Evolutionary conservation across 2,888 invertebrate genomes (phyloP).

Genomic region (Sinodicranocentrus sp.): DNA sequence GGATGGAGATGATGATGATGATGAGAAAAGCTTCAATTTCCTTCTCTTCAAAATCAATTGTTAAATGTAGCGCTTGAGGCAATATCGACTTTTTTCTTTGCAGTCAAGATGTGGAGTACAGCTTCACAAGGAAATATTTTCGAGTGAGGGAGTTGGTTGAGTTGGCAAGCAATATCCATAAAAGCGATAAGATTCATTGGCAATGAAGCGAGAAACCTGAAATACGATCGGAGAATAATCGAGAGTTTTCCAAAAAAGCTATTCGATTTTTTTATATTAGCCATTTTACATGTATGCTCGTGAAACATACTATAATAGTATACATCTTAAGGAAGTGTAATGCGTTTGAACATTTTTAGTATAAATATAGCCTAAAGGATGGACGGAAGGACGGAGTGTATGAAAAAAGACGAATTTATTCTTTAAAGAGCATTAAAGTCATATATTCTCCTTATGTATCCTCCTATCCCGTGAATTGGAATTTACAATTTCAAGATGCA

Average conservation of each 20-base stretch:
- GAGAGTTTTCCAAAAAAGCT: slow-evolving; percentile 14
- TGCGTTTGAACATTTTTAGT: too few relatives aligned
- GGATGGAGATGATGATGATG: not conserved
- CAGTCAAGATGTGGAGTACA: too few relatives aligned
- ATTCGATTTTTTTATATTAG: slow-evolving; percentile 9
- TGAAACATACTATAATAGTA: too few relatives aligned
- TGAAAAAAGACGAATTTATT: slow-evolving; percentile 18
- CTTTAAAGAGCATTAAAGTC: slow-evolving; percentile 42
- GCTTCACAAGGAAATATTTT: too few relatives aligned
- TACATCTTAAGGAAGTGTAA: too few relatives aligned
- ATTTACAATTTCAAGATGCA: too few relatives aligned
- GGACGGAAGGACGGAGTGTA: too few relatives aligned
- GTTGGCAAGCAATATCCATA: slow-evolving; percentile 51
- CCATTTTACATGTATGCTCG: not conserved
- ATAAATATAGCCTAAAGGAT: too few relatives aligned
- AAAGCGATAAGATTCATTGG: slow-evolving; percentile 61
- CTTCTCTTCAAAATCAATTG: slow-evolving; percentile 29
- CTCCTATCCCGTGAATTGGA: too few relatives aligned
- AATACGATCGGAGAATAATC: slow-evolving; percentile 45
- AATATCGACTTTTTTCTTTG: too few relatives aligned
- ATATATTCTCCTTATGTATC: slow-evolving; percentile 74
- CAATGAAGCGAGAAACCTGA: slow-evolving; percentile 47
- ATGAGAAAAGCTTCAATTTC: slow-evolving; percentile 15
- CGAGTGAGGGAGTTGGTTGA: slow-evolving; percentile 25
- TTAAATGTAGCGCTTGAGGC: slow-evolving; percentile 48